Evolutionary conservation across 2,113 vertebrate genomes (phyloP).

Genomic region (Gambusia holbrooki): DNA sequence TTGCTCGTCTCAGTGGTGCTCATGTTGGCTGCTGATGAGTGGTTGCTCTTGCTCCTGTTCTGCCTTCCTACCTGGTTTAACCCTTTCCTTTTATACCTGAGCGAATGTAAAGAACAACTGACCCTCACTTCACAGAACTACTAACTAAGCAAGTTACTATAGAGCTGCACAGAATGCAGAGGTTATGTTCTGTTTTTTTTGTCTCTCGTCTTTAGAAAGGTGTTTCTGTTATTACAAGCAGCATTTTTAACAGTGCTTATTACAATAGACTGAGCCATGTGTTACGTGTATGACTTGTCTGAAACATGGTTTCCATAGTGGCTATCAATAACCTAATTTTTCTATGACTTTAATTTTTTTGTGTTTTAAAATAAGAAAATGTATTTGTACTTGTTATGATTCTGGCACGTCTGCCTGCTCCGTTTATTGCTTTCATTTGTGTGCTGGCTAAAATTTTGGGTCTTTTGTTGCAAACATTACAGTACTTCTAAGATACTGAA

Average conservation of each 20-base stretch:
- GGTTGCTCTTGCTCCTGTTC: slow-evolving; percentile 31
- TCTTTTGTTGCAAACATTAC: too few relatives aligned
- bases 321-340: too few relatives aligned
- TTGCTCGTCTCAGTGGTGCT: slow-evolving; percentile 24
- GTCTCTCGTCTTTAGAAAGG: slow-evolving; percentile 46
- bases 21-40: slow-evolving; percentile 50
- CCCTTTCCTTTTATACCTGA: slow-evolving; percentile 70
- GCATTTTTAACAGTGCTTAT: background rate
- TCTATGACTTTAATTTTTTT: too few relatives aligned
- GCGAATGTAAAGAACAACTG: slow-evolving; percentile 28
- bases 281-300: too few relatives aligned
- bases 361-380: too few relatives aligned
- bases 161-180: slow-evolving; percentile 43
- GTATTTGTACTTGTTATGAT: too few relatives aligned
- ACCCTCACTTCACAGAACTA: slow-evolving; percentile 40
- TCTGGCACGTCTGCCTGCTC: too few relatives aligned
- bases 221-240: slow-evolving; percentile 40
- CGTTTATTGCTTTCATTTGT: too few relatives aligned
- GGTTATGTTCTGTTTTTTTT: background rate
- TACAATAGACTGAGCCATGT: too few relatives aligned
- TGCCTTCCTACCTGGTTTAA: slow-evolving; percentile 56
- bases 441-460: too few relatives aligned
- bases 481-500: too few relatives aligned
- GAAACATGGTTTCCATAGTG: too few relatives aligned
- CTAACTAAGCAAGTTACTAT: slow-evolving; percentile 57